Conservation (phyloP, 2,113 vertebrate genomes). For the Addax nasomaculatus region DNA sequence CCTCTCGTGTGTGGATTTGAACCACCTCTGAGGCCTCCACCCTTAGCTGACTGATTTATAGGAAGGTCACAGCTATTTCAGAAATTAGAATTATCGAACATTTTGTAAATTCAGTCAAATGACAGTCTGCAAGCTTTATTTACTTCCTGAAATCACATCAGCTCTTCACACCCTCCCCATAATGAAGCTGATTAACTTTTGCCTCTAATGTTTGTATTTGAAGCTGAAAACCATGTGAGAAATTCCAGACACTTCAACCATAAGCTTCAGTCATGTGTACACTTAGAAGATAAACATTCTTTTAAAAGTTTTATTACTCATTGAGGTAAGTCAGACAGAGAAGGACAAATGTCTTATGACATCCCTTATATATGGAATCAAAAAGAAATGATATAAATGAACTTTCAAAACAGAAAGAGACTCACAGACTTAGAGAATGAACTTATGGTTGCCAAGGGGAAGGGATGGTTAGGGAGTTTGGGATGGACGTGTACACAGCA, state of each 20-base stretch:
- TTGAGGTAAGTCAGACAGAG: background rate
- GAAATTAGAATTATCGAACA: background rate
- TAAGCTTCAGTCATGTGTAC: background rate
- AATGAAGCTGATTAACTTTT: background rate
- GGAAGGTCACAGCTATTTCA: background rate
- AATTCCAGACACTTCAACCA: background rate
- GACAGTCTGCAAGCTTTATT: background rate
- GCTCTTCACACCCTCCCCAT: background rate
- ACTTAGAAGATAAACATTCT: background rate
- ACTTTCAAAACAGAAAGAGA: background rate
- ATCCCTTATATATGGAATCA: background rate
- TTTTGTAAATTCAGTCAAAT: background rate
- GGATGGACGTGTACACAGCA: background rate
- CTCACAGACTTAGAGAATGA: background rate
- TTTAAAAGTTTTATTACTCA: background rate
- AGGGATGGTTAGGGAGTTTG: background rate
- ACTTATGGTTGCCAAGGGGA: background rate
- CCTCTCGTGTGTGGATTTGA: background rate
- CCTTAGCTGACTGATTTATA: background rate
- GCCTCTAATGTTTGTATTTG: background rate
- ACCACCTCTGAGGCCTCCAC: background rate
- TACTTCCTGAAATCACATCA: background rate
- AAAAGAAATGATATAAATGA: background rate
- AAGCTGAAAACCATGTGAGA: constrained; percentile 24
- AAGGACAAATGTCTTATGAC: background rate